Percentiles rank a stretch among this genome's conserved stretches.
Conservation (phyloP, 2,888 invertebrate genomes). For the Tenthredo livida region DNA sequence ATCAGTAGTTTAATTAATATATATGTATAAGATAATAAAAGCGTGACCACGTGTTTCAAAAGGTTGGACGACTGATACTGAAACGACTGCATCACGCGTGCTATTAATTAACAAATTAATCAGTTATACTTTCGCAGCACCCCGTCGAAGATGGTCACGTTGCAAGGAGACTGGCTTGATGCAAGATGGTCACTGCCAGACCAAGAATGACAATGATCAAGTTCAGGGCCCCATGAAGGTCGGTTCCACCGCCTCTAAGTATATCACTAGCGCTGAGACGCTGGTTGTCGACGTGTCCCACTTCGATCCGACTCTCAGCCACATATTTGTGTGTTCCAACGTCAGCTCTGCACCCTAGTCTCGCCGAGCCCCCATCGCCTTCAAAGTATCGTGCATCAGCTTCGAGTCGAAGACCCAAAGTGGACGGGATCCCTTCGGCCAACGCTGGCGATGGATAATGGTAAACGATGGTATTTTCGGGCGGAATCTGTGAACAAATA, state of each 20-base stretch:
- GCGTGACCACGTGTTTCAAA: not conserved
- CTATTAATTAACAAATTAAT: constrained; percentile 41
- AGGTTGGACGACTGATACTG: constrained; percentile 42
- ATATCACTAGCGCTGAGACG: constrained; percentile 68
- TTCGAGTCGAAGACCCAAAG: constrained; percentile 70
- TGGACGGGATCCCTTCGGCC: constrained; percentile 61
- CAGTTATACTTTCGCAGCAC: constrained; percentile 22
- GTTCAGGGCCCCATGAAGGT: constrained; percentile 22
- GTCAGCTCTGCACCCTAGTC: constrained; percentile 67
- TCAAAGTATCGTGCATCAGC: constrained; percentile 66
- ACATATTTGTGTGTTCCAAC: constrained; percentile 65
- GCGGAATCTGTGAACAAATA: constrained; percentile 64
- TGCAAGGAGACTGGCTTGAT: constrained; percentile 11
- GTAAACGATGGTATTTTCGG: constrained; percentile 63
- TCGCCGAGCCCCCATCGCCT: constrained; percentile 61
- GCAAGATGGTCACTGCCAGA: not conserved
- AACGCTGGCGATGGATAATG: constrained; percentile 58
- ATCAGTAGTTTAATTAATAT: constrained; percentile 29
- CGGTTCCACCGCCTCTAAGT: constrained; percentile 57
- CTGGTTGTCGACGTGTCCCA: constrained; percentile 69
- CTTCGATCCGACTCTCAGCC: constrained; percentile 61
- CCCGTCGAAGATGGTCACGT: constrained; percentile 46
- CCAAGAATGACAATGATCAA: not conserved
- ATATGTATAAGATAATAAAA: constrained; percentile 26
- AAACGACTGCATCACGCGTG: constrained; percentile 40